These are phyloP conservation scores for Xenopus petersii DNA, from an alignment of 2,797 vertebrate genomes.

Conservation along the genomic window DNA sequence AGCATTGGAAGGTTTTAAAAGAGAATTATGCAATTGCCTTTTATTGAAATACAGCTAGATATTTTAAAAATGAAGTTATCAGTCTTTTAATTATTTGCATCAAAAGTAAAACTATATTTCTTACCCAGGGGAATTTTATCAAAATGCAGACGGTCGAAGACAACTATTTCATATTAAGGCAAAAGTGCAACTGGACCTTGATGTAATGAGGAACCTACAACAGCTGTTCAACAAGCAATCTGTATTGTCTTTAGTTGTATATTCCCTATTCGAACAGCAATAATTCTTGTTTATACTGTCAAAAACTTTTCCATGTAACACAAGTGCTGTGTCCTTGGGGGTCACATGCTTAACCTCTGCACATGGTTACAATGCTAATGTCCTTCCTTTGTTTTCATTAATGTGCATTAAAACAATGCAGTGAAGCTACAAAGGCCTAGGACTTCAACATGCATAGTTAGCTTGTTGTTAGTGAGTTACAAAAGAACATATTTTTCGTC, in stretches of 20 bases:
- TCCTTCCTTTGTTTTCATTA: conserved; percentile 71
- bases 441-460: conserved; percentile 64
- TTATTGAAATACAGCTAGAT: no score
- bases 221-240: conserved; percentile 76
- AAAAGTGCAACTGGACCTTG: conserved; percentile 60
- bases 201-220: conserved; percentile 67
- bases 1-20: no score
- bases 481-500: conserved; percentile 63
- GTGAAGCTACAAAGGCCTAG: conserved; percentile 56
- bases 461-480: conserved; percentile 66
- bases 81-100: no score
- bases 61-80: no score
- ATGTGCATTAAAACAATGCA: conserved; percentile 59
- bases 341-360: conserved; percentile 75
- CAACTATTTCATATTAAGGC: conserved; percentile 21
- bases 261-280: conserved; percentile 73
- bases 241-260: conserved; percentile 85
- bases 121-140: no score
- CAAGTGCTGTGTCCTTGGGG: conserved; percentile 68
- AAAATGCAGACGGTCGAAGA: not conserved
- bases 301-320: conserved; percentile 70
- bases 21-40: no score
- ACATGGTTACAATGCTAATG: conserved; percentile 66
- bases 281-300: conserved; percentile 80
- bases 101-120: no score